Evolutionary conservation across 2,888 invertebrate genomes (phyloP).

Genomic region (Drosophila borealis): DNA sequence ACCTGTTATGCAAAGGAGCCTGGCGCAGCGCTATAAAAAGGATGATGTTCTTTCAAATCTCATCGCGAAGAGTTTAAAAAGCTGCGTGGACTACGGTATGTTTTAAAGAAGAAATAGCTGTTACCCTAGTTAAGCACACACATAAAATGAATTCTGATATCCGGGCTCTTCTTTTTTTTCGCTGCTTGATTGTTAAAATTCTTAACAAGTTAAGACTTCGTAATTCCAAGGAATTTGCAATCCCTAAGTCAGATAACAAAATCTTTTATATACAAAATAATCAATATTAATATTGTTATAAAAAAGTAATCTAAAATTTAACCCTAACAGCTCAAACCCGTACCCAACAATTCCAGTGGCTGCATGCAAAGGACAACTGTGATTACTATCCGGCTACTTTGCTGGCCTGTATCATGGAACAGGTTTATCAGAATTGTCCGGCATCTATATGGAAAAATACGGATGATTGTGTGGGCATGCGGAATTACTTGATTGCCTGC

Average conservation of each 20-base stretch:
- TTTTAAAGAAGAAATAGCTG: too few relatives aligned
- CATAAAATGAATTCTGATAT: too few relatives aligned
- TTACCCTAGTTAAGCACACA: too few relatives aligned
- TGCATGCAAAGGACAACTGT: conserved; percentile 53
- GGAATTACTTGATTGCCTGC: conserved; percentile 54
- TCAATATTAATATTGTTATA: neutral
- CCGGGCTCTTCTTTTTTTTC: too few relatives aligned
- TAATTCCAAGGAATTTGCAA: too few relatives aligned
- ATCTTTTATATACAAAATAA: neutral
- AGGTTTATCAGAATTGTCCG: conserved; percentile 68
- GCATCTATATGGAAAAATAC: conserved; percentile 61
- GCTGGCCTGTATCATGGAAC: conserved; percentile 60
- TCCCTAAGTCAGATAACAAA: too few relatives aligned
- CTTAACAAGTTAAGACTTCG: too few relatives aligned
- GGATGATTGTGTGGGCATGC: conserved; percentile 54
- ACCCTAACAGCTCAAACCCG: conserved; percentile 42
- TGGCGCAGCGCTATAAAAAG: conserved; percentile 48
- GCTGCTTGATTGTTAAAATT: too few relatives aligned
- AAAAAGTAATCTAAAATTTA: neutral
- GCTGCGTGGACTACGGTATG: conserved; percentile 46
- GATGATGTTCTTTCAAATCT: conserved; percentile 39
- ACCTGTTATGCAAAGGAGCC: conserved; percentile 32
- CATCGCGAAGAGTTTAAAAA: conserved; percentile 35
- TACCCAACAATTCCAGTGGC: conserved; percentile 54
- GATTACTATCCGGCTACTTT: conserved; percentile 61